Base-by-base conservation (phyloP, 2,888 invertebrate species). In the Rotaria macrura region DNA sequence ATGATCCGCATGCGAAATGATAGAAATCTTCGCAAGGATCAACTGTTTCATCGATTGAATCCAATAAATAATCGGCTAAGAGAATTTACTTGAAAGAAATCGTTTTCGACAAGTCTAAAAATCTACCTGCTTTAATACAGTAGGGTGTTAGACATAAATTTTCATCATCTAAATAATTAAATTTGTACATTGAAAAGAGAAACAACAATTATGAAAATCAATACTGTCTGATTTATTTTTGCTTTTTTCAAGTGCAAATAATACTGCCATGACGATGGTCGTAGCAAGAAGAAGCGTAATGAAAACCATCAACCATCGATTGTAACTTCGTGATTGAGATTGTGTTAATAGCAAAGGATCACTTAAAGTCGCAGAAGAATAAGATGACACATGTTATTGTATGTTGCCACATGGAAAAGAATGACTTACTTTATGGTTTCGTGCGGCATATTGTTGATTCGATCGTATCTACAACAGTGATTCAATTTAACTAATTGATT, bases 1-100 rank as follows among this genome's bases (percentile, higher is more conserved):
- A 86, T 49, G 74, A 55, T 40, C 86, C 86, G 72, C 86, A 86
- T 17, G 83, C 83, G 57, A 86, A 86, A 34, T 83, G 14, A 84
- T 86, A 83, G 17, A 86, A 86, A 79, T 86, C 86, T 49, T 85
- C 86, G n/a, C 85, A 79, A 49, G 84, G 65, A 20, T 84, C 10
- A 9, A 38, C 34, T 20, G 84, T 85, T 85, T 57, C 84, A 49
- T 65, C 84, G 34, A 84, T 29, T 1, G 52, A 55, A 55, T 85
- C 54, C 38, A 65, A 38, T 79, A 84, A 25, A 79, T 43, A 49
- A 84, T 54, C 25, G 12, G 85, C 72, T 85, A 85, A 4, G 40
- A 65, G 6, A 2, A 55, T 34, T 23, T 10, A 74, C 2, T 49
- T 6, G 12, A 0, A 34, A 5, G 38, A 25, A 12, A 12, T 14